Evolutionary conservation across 2,888 invertebrate genomes (phyloP).

Genomic region (Protonemura montana): DNA sequence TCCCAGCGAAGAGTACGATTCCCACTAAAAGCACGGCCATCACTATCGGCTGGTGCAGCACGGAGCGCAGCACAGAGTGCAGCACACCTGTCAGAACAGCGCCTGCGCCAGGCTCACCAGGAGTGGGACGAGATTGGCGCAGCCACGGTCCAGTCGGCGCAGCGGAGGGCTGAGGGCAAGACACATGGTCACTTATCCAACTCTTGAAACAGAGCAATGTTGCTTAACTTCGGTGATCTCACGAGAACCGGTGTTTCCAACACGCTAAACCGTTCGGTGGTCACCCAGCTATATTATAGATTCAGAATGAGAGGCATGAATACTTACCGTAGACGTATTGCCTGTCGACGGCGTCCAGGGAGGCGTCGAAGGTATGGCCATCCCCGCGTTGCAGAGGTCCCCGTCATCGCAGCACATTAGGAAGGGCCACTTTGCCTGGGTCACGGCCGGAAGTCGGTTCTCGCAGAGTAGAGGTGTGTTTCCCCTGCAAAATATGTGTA

Average conservation of each 20-base stretch:
- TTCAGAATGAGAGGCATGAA: too few species aligned
- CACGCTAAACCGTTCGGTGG: too few species aligned
- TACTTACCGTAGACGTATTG: background rate
- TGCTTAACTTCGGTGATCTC: too few species aligned
- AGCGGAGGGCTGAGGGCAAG: background rate
- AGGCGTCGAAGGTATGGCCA: constrained; percentile 7
- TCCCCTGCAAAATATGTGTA: constrained; percentile 50
- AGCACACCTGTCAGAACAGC: background rate
- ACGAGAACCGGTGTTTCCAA: too few species aligned
- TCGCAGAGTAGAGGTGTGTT: constrained; percentile 58
- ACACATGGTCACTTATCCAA: too few species aligned
- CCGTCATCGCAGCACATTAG: constrained; percentile 56
- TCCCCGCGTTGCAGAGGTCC: constrained; percentile 47
- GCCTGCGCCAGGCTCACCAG: background rate
- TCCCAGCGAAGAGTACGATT: constrained; percentile 26
- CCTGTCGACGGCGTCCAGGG: constrained; percentile 18
- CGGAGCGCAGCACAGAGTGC: background rate
- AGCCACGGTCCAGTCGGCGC: background rate
- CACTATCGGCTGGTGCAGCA: constrained; percentile 31
- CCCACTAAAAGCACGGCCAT: constrained; percentile 40
- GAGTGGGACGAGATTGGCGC: background rate
- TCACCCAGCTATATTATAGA: too few species aligned
- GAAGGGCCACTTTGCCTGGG: constrained; percentile 56
- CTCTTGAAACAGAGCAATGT: too few species aligned
- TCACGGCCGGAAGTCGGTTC: constrained; percentile 56